These are phyloP conservation scores for Cenopis cana DNA, from an alignment of 2,888 invertebrate species.

Conservation along the genomic window DNA sequence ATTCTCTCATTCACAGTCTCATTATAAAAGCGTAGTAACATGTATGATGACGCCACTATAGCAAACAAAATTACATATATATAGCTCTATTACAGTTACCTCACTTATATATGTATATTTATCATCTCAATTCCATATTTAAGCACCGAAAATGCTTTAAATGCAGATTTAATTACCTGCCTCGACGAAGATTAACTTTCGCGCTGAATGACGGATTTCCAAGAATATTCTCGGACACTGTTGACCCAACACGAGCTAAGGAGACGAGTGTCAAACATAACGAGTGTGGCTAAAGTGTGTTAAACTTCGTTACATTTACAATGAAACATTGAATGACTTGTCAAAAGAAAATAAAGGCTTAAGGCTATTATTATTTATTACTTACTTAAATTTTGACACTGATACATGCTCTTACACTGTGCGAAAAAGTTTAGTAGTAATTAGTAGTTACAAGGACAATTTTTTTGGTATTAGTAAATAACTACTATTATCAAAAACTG, in stretches of 20 bases:
- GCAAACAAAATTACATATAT: slow-evolving; percentile 14
- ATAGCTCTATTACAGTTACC: slow-evolving; percentile 33
- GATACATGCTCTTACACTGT: no score
- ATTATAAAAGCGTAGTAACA: not conserved
- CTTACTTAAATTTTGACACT: no score
- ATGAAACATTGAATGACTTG: not conserved
- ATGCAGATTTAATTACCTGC: slow-evolving; percentile 34
- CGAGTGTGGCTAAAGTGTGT: slow-evolving; percentile 35
- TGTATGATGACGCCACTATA: slow-evolving; percentile 11
- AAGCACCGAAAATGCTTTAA: slow-evolving; percentile 27
- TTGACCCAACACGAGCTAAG: slow-evolving; percentile 26
- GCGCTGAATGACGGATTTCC: slow-evolving; percentile 27
- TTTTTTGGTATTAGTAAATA: no score
- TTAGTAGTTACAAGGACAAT: no score
- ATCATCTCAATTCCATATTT: slow-evolving; percentile 25
- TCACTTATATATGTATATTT: slow-evolving; percentile 22
- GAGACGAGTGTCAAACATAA: slow-evolving; percentile 17
- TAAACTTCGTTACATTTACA: slow-evolving; percentile 1
- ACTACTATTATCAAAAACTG: no score
- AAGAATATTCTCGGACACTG: slow-evolving; percentile 19
- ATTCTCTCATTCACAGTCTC: not conserved
- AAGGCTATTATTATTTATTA: no score
- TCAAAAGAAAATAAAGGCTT: not conserved
- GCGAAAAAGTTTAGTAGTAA: no score
- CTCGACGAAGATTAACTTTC: slow-evolving; percentile 38